phyloP scores from a whole-genome alignment of 2,113 vertebrate species.

The Bothrops jararaca region DNA sequence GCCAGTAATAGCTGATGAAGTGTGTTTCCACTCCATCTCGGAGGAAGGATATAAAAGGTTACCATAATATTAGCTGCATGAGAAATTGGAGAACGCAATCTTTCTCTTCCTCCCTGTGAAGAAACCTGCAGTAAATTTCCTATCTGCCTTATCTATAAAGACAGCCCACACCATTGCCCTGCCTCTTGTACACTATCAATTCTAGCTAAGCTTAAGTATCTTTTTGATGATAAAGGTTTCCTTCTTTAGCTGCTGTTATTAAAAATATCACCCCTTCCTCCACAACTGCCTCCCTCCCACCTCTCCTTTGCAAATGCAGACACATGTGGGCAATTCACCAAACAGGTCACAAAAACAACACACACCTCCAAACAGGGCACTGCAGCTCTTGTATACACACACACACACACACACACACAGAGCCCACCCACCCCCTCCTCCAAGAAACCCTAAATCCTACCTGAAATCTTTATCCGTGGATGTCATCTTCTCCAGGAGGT shows the following conservation, averaged over 20 bases:
- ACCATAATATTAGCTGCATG: neutral
- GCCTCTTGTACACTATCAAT: neutral
- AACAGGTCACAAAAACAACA: neutral
- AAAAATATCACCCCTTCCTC: neutral
- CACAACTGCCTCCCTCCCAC: neutral
- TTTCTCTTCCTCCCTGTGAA: neutral
- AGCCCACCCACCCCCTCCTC: neutral
- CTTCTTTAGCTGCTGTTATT: neutral
- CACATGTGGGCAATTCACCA: neutral
- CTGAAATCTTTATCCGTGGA: slow-evolving; percentile 91
- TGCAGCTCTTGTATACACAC: neutral
- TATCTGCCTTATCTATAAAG: neutral
- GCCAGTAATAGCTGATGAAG: neutral
- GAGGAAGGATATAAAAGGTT: neutral
- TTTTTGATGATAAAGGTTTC: neutral
- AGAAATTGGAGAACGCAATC: neutral
- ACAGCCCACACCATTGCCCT: neutral
- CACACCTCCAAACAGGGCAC: neutral
- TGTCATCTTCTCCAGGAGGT: slow-evolving; percentile 90
- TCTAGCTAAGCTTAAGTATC: neutral
- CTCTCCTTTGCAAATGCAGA: neutral
- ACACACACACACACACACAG: neutral
- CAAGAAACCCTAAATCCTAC: slow-evolving; percentile 61
- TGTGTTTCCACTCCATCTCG: neutral
- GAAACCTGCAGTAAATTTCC: neutral